phyloP scores from a whole-genome alignment of 2,888 invertebrate genomes.

The Agrilus mali region DNA sequence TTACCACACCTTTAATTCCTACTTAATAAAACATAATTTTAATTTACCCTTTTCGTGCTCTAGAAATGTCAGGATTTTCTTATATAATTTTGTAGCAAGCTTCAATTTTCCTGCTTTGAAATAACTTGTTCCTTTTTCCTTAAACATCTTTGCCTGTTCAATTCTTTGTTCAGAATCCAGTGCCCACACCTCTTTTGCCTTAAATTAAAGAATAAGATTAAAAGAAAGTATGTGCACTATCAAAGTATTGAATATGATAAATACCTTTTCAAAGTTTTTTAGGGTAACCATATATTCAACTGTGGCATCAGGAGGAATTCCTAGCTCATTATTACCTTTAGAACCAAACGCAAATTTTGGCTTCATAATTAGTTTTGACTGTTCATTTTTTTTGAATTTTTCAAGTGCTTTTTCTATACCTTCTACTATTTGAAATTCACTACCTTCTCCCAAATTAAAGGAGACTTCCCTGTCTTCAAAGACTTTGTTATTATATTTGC shows the following conservation, averaged over 20 bases:
- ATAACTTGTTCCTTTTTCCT: slow-evolving; percentile 84
- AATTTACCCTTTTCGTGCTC: slow-evolving; percentile 40
- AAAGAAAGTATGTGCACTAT: neutral
- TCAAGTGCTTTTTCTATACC: slow-evolving; percentile 75
- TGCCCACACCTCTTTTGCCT: slow-evolving; percentile 71
- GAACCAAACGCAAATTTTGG: slow-evolving; percentile 71
- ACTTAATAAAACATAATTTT: neutral
- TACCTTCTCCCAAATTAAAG: slow-evolving; percentile 79
- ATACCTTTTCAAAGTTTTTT: slow-evolving; percentile 70
- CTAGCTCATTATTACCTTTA: slow-evolving; percentile 52
- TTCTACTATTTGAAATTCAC: slow-evolving; percentile 57
- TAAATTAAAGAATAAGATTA: slow-evolving; percentile 12
- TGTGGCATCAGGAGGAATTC: slow-evolving; percentile 66
- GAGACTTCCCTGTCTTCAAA: slow-evolving; percentile 76
- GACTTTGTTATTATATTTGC: slow-evolving; percentile 46
- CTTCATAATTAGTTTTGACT: slow-evolving; percentile 57
- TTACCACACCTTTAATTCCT: neutral
- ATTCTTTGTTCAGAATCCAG: slow-evolving; percentile 68
- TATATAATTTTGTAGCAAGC: slow-evolving; percentile 79
- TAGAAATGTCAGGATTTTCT: slow-evolving; percentile 55
- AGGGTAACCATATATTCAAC: slow-evolving; percentile 74
- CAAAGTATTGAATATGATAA: slow-evolving; percentile 1
- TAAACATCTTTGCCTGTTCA: slow-evolving; percentile 67
- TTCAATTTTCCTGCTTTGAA: slow-evolving; percentile 68
- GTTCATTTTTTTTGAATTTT: slow-evolving; percentile 71